Conservation (phyloP, 1,140 invertebrate genomes). For the Heliothis subflexa region DNA sequence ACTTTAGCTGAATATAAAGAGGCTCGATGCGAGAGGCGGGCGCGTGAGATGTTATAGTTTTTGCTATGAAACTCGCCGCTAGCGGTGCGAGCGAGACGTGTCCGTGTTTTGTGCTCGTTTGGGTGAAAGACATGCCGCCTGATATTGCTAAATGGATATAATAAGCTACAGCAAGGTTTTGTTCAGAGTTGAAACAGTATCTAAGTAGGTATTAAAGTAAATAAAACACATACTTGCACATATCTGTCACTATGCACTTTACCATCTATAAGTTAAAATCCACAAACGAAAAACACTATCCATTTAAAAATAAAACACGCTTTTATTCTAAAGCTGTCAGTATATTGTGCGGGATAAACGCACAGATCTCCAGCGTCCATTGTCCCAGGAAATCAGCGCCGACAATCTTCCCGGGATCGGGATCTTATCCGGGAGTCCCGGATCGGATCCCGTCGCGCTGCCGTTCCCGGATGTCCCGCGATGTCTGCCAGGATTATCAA, state of each 20-base stretch:
- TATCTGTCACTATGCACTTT: too few relatives aligned
- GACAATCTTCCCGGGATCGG: conserved; percentile 70
- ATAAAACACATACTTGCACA: too few relatives aligned
- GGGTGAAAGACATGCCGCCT: conserved; percentile 56
- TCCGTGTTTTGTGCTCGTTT: conserved; percentile 60
- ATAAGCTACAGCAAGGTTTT: conserved; percentile 34
- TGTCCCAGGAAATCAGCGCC: conserved; percentile 72
- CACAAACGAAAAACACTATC: conserved; percentile 23
- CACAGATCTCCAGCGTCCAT: conserved; percentile 65
- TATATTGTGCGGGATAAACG: conserved; percentile 62
- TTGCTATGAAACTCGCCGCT: conserved; percentile 53
- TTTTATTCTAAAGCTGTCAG: conserved; percentile 74
- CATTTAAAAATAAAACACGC: conserved; percentile 55
- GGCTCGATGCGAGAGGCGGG: conserved; percentile 52
- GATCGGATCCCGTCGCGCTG: conserved; percentile 64
- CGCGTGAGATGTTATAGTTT: conserved; percentile 65
- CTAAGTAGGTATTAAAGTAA: too few relatives aligned
- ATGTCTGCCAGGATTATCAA: conserved; percentile 76
- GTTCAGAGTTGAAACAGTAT: conserved; percentile 21
- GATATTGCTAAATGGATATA: conserved; percentile 52
- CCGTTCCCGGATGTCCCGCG: conserved; percentile 67
- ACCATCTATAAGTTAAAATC: neutral
- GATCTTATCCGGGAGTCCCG: conserved; percentile 64
- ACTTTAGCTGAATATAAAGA: conserved; percentile 73
- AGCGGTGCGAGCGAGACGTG: conserved; percentile 47